Conservation (phyloP, 1,140 invertebrate species). For the Drosophila sturtevanti region DNA sequence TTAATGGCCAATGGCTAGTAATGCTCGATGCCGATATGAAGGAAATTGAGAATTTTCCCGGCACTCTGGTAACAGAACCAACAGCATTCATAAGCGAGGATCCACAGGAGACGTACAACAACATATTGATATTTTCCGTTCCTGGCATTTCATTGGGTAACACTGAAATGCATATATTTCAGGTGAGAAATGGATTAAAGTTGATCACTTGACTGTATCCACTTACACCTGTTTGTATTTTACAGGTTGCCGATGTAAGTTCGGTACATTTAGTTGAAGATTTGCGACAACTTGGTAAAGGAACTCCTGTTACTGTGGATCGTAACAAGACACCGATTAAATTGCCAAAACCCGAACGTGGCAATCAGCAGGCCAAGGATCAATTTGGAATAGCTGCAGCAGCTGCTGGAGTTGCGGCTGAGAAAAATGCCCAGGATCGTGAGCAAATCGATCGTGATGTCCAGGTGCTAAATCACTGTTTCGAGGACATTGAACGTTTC, state of each 20-base stretch:
- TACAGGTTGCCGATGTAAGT: slow-evolving; percentile 83
- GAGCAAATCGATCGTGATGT: slow-evolving; percentile 73
- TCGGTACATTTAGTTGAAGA: slow-evolving; percentile 85
- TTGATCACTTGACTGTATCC: not conserved
- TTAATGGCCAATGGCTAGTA: slow-evolving; percentile 76
- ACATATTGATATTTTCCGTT: slow-evolving; percentile 73
- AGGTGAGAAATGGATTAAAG: slow-evolving; percentile 40
- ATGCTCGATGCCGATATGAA: slow-evolving; percentile 79
- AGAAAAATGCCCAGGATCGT: slow-evolving; percentile 68
- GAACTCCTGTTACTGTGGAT: slow-evolving; percentile 60
- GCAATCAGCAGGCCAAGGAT: slow-evolving; percentile 67
- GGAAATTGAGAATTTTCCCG: slow-evolving; percentile 78
- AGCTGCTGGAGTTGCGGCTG: slow-evolving; percentile 61
- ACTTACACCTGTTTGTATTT: not conserved
- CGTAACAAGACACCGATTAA: slow-evolving; percentile 72
- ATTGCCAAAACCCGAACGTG: slow-evolving; percentile 63
- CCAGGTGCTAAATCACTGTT: slow-evolving; percentile 75
- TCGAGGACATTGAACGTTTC: slow-evolving; percentile 76
- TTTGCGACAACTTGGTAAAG: slow-evolving; percentile 83
- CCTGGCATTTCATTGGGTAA: slow-evolving; percentile 71
- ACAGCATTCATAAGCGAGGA: slow-evolving; percentile 76
- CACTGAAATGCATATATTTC: slow-evolving; percentile 80
- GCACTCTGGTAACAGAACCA: slow-evolving; percentile 71
- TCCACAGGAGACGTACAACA: slow-evolving; percentile 68
- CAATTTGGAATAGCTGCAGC: slow-evolving; percentile 76